phyloP scores from a whole-genome alignment of 2,113 vertebrate genomes.

The Gymnarchus niloticus region DNA sequence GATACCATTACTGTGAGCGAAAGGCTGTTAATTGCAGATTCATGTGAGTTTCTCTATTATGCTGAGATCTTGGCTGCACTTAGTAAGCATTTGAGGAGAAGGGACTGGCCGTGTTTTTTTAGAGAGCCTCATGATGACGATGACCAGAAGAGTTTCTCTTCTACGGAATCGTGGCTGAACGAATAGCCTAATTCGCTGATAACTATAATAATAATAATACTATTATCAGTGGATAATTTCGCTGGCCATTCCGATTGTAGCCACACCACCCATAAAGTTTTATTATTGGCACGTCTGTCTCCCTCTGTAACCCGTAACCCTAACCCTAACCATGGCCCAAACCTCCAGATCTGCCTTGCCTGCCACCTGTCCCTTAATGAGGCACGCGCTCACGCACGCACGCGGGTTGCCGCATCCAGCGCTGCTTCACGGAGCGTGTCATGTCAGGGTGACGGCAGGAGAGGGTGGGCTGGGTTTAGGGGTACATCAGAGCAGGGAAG shows the following conservation, averaged over 20 bases:
- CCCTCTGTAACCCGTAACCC: not conserved
- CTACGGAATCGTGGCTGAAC: not conserved
- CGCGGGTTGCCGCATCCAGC: too few relatives aligned
- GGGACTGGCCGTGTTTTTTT: not conserved
- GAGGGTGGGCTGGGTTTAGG: conserved; percentile 91
- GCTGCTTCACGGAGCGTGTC: conserved; percentile 97
- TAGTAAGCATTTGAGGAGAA: not conserved
- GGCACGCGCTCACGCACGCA: not conserved
- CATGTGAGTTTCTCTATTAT: not conserved
- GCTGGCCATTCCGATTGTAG: not conserved
- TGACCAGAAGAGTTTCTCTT: too few relatives aligned
- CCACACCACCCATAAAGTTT: not conserved
- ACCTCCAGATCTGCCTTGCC: conserved; percentile 75
- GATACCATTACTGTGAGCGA: not conserved
- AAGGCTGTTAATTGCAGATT: not conserved
- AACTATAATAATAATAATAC: too few relatives aligned
- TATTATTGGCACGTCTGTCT: not conserved
- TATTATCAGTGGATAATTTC: not conserved
- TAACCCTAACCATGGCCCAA: not conserved
- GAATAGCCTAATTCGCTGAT: not conserved
- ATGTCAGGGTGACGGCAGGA: conserved; percentile 99
- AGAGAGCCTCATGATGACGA: not conserved
- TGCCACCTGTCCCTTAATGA: too few relatives aligned
- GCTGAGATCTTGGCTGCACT: not conserved
- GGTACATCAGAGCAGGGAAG: conserved; percentile 90